Evolutionary conservation across 35 echinoderm and acorn worm genomes (phyloP).

Genomic region (Patiria miniata): DNA sequence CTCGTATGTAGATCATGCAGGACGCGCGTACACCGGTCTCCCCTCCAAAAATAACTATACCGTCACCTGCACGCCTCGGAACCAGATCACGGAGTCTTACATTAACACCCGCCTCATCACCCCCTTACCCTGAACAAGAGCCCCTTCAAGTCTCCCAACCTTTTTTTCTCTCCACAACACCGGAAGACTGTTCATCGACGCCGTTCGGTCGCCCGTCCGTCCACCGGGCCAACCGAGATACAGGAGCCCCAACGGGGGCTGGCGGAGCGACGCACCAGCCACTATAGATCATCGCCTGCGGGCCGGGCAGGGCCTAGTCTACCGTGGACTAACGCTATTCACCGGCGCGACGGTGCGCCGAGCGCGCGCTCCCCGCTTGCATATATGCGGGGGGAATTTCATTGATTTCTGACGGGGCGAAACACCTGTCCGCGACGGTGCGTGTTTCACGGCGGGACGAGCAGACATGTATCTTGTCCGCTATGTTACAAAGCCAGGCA

Average conservation of each 20-base stretch:
- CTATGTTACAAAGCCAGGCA: not conserved
- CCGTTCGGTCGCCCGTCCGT: not conserved
- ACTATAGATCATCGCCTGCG: not conserved
- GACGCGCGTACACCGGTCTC: not conserved
- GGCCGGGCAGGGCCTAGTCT: slow-evolving; percentile 7
- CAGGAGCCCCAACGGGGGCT: too few species aligned
- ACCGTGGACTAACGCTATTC: slow-evolving; percentile 25
- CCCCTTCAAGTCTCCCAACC: not conserved
- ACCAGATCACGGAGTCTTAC: not conserved
- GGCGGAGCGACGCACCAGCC: too few species aligned
- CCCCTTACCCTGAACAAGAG: too few species aligned
- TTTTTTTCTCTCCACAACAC: not conserved
- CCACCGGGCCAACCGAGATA: too few species aligned
- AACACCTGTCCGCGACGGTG: not conserved
- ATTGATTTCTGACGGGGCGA: slow-evolving; percentile 18
- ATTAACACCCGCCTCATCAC: slow-evolving; percentile 12
- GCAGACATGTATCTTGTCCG: slow-evolving; percentile 24
- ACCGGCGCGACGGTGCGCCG: not conserved
- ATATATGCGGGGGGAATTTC: not conserved
- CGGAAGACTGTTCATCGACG: slow-evolving; percentile 23
- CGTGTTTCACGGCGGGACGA: slow-evolving; percentile 14
- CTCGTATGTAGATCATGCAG: not conserved
- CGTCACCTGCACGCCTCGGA: slow-evolving; percentile 1
- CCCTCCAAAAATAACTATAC: slow-evolving; percentile 10
- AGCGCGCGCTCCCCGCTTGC: not conserved